Conservation (phyloP, 2,797 vertebrate species). For the Halcyon badia region DNA sequence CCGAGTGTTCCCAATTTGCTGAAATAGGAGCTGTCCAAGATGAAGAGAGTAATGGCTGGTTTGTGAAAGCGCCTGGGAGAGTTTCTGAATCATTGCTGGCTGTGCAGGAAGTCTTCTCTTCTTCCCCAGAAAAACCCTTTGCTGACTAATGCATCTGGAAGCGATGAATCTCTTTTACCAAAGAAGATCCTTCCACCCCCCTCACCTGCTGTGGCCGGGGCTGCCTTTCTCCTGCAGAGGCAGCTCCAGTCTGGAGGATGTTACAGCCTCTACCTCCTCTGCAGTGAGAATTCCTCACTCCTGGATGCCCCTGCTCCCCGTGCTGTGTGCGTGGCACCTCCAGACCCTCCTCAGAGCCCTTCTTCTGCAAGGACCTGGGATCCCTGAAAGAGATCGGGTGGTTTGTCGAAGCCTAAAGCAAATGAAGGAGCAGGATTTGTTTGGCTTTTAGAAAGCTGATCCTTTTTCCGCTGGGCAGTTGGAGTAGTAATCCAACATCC, state of each 20-base stretch:
- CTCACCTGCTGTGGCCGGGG: neutral
- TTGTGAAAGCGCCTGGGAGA: slow-evolving; percentile 37
- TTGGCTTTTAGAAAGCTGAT: neutral
- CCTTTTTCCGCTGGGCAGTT: neutral
- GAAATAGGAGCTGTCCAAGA: slow-evolving; percentile 62
- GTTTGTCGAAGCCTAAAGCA: neutral
- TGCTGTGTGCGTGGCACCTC: neutral
- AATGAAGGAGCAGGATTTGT: neutral
- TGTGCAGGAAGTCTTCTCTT: slow-evolving; percentile 28
- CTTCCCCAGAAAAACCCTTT: slow-evolving; percentile 9
- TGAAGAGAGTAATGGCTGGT: slow-evolving; percentile 12
- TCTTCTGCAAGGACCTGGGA: neutral
- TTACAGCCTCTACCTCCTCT: neutral
- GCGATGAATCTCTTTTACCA: neutral
- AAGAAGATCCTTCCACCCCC: neutral
- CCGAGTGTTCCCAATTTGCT: slow-evolving; percentile 47
- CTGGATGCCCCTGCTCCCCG: neutral
- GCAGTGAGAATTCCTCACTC: neutral
- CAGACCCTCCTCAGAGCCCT: neutral
- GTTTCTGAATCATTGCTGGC: slow-evolving; percentile 28
- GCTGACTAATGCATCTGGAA: slow-evolving; percentile 34
- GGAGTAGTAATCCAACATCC: neutral
- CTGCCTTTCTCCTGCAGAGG: neutral
- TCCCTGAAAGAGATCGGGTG: neutral
- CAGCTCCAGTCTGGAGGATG: neutral